phyloP scores from a whole-genome alignment of 92 coral and sea anemone species.

The Zoanthus sansibaricus region DNA sequence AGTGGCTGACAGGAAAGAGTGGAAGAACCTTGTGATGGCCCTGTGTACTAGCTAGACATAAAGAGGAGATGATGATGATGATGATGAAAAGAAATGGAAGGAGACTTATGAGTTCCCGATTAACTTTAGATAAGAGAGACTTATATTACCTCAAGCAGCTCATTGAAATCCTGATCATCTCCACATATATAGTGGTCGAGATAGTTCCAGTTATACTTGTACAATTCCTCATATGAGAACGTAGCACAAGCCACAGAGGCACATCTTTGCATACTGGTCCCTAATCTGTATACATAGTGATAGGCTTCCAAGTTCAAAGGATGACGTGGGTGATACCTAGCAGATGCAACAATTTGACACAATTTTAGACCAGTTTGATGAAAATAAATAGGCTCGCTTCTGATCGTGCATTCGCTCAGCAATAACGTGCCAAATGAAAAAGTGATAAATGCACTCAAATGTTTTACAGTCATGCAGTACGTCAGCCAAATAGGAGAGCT shows the following conservation, averaged over 20 bases:
- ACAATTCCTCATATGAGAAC: conserved; percentile 82
- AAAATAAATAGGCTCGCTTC: not conserved
- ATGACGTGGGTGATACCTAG: conserved; percentile 87
- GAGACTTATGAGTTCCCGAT: too few relatives aligned
- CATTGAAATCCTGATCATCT: conserved; percentile 74
- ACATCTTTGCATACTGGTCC: conserved; percentile 24
- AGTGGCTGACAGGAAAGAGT: too few relatives aligned
- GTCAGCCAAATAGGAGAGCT: too few relatives aligned
- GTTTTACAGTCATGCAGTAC: too few relatives aligned
- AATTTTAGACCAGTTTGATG: not conserved
- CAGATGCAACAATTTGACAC: not conserved
- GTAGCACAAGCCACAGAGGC: conserved; percentile 50
- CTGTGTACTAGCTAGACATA: too few relatives aligned
- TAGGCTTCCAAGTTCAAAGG: conserved; percentile 62
- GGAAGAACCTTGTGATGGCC: too few relatives aligned
- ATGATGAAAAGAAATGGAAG: too few relatives aligned
- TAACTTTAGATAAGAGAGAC: too few relatives aligned
- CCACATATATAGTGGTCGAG: conserved; percentile 94
- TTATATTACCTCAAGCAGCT: conserved; percentile 79
- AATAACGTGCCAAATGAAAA: too few relatives aligned
- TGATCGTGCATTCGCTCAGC: not conserved
- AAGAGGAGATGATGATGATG: too few relatives aligned
- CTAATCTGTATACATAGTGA: conserved; percentile 66
- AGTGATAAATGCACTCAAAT: too few relatives aligned
- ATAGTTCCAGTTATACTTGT: conserved; percentile 95